Evolutionary conservation across 2,888 invertebrate genomes (phyloP).

Genomic region (Limnephilus lunatus): DNA sequence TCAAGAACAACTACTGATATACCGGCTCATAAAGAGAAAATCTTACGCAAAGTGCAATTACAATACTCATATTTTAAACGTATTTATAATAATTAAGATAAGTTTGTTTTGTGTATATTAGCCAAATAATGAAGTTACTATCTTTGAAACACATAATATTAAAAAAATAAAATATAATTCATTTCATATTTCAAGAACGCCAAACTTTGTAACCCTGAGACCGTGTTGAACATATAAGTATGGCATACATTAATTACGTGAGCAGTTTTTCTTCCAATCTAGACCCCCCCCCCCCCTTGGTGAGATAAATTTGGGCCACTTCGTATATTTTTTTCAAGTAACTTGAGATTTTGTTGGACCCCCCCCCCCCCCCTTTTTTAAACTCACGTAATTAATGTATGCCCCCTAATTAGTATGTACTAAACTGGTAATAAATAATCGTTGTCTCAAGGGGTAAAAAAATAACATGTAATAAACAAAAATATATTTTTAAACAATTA

Average conservation of each 20-base stretch:
- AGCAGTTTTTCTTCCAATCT: no score
- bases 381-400: no score
- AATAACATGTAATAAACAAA: neutral
- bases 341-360: no score
- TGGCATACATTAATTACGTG: no score
- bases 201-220: neutral
- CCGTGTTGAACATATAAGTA: neutral
- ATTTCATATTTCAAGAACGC: neutral
- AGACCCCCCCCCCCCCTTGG: no score
- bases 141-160: neutral
- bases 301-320: no score
- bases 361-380: no score
- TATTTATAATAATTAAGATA: slow-evolving; percentile 45
- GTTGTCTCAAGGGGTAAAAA: neutral
- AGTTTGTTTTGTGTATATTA: slow-evolving; percentile 28
- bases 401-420: no score
- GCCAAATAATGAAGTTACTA: neutral
- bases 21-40: neutral
- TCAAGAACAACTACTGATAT: neutral
- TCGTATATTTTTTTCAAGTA: no score
- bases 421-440: neutral
- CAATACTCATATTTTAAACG: slow-evolving; percentile 61
- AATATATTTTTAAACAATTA: neutral
- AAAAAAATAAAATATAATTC: neutral
- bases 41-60: slow-evolving; percentile 65